A percentile compares a stretch with the other conserved stretches of the same genome.
Conservation (phyloP, 2,113 vertebrate genomes). For the Chinchilla lanigera region DNA sequence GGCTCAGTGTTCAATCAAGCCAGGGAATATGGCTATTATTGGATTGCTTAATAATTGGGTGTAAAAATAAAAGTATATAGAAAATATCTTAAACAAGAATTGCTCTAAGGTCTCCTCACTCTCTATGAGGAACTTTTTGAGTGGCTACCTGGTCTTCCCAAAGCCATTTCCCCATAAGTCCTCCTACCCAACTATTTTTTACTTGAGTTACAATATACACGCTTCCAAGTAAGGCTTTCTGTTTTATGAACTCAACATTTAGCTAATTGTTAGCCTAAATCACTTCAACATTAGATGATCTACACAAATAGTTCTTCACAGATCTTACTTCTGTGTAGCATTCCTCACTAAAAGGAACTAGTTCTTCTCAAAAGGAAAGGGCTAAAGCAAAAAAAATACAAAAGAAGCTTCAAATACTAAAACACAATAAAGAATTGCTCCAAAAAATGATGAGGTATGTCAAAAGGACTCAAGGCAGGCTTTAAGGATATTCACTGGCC, state of each 20-base stretch:
- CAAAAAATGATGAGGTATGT: background rate
- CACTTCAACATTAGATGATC: background rate
- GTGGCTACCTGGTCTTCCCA: background rate
- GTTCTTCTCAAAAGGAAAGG: background rate
- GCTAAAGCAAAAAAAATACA: background rate
- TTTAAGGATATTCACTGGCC: background rate
- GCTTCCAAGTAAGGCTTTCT: background rate
- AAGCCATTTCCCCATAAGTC: background rate
- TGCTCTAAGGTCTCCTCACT: background rate
- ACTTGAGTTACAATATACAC: background rate
- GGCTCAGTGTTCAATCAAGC: background rate
- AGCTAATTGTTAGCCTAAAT: constrained; percentile 4
- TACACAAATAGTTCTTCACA: background rate
- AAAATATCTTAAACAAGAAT: background rate
- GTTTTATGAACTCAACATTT: background rate
- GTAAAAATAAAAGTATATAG: background rate
- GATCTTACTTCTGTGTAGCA: background rate
- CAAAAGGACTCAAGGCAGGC: background rate
- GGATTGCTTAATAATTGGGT: background rate
- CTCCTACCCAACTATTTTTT: background rate
- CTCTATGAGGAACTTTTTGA: background rate
- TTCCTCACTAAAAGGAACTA: background rate
- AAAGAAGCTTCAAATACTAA: background rate
- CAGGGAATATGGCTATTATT: background rate
- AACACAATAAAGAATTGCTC: background rate